A percentile compares a stretch with the other conserved stretches of the same genome.
phyloP scores from a whole-genome alignment of 2,113 vertebrate genomes.

The Illadopsis cleaveri region DNA sequence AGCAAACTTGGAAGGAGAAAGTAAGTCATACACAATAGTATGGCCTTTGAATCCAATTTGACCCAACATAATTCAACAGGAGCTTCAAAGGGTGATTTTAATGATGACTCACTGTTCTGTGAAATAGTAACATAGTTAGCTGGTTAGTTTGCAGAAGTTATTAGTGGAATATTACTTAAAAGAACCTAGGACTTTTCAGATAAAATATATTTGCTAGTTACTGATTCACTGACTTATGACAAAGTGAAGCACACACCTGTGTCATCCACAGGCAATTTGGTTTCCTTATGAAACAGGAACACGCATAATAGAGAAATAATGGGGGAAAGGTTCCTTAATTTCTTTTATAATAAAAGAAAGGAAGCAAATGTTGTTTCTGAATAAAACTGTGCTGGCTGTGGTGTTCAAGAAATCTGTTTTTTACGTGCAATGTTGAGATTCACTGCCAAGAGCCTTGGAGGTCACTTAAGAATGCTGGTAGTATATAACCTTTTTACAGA shows the following conservation, averaged over 20 bases:
- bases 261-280: background rate
- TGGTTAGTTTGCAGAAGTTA: background rate
- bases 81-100: background rate
- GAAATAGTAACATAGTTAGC: background rate
- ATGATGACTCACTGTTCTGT: background rate
- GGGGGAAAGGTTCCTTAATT: background rate
- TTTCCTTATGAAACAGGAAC: background rate
- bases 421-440: background rate
- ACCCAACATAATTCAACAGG: background rate
- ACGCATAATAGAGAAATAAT: background rate
- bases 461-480: background rate
- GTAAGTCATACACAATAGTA: background rate
- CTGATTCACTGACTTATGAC: background rate
- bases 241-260: background rate
- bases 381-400: background rate
- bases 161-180: background rate
- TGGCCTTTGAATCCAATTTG: background rate
- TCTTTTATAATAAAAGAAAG: background rate
- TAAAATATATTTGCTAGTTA: background rate
- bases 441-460: background rate
- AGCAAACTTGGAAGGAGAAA: background rate
- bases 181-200: background rate
- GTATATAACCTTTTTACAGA: background rate
- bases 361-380: background rate
- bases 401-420: background rate